Conservation (phyloP, 2,888 invertebrate genomes). For the Ectemnius lituratus region DNA sequence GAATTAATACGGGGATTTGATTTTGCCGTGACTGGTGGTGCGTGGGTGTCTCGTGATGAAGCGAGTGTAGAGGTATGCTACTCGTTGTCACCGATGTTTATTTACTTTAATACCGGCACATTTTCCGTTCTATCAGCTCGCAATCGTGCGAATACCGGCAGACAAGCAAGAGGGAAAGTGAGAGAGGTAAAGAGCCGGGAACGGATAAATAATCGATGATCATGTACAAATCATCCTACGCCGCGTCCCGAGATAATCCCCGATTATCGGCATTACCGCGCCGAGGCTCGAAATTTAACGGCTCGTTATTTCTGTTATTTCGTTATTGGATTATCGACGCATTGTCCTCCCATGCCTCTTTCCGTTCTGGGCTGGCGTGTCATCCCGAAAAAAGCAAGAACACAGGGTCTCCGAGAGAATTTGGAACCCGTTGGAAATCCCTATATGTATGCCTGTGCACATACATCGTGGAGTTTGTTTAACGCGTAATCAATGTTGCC, state of each 20-base stretch:
- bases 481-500: constrained; percentile 16
- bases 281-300: constrained; percentile 48
- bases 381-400: background rate
- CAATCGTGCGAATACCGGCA: constrained; percentile 11
- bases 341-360: background rate
- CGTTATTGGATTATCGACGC: constrained; percentile 51
- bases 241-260: constrained; percentile 39
- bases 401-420: constrained; percentile 23
- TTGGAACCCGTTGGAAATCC: constrained; percentile 8
- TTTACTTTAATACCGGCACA: background rate
- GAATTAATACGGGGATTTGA: constrained; percentile 1
- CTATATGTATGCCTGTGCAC: background rate
- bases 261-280: constrained; percentile 57
- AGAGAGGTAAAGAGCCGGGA: constrained; percentile 8
- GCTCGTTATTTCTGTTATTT: constrained; percentile 49
- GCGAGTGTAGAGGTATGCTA: too few species aligned
- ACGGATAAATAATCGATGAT: constrained; percentile 54
- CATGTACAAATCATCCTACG: constrained; percentile 51
- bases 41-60: too few species aligned
- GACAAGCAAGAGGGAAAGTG: background rate
- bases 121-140: too few species aligned
- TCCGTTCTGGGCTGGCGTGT: background rate
- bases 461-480: constrained; percentile 7
- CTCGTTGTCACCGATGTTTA: background rate
- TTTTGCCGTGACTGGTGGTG: background rate